These are phyloP conservation scores for Drosophila multiciliata DNA, from an alignment of 2,888 invertebrate genomes.

Conservation along the genomic window DNA sequence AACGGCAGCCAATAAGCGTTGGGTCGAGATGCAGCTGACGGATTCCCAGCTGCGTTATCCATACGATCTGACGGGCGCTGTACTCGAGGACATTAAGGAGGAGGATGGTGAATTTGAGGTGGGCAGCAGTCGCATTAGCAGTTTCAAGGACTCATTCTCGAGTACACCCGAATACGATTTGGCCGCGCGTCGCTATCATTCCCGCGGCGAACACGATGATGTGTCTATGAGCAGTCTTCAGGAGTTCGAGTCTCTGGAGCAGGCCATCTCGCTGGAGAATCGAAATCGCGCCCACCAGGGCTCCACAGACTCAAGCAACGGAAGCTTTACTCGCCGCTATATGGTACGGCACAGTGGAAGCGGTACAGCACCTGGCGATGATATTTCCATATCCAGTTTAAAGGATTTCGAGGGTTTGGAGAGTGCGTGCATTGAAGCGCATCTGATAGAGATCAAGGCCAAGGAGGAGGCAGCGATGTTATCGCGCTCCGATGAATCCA, in stretches of 20 bases:
- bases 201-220: slow-evolving; percentile 93
- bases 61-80: slow-evolving; percentile 92
- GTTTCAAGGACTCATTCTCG: slow-evolving; percentile 94
- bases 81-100: slow-evolving; percentile 96
- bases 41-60: slow-evolving; percentile 88
- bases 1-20: slow-evolving; percentile 92
- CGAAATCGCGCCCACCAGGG: slow-evolving; percentile 88
- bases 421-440: slow-evolving; percentile 93
- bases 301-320: slow-evolving; percentile 94
- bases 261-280: slow-evolving; percentile 92
- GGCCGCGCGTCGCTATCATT: slow-evolving; percentile 92
- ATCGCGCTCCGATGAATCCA: slow-evolving; percentile 86
- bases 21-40: slow-evolving; percentile 95
- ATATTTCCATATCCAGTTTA: slow-evolving; percentile 93
- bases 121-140: slow-evolving; percentile 89
- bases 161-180: slow-evolving; percentile 97
- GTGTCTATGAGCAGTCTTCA: slow-evolving; percentile 96
- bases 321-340: slow-evolving; percentile 91
- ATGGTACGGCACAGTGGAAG: slow-evolving; percentile 89
- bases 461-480: slow-evolving; percentile 93
- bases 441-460: slow-evolving; percentile 92
- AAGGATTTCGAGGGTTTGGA: slow-evolving; percentile 97
- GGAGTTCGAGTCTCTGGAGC: slow-evolving; percentile 97
- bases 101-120: slow-evolving; percentile 96
- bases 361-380: slow-evolving; percentile 87